Percentiles rank a stretch among this genome's conserved stretches.
phyloP scores from a whole-genome alignment of 2,888 invertebrate species.

The Plebejus melissa region DNA sequence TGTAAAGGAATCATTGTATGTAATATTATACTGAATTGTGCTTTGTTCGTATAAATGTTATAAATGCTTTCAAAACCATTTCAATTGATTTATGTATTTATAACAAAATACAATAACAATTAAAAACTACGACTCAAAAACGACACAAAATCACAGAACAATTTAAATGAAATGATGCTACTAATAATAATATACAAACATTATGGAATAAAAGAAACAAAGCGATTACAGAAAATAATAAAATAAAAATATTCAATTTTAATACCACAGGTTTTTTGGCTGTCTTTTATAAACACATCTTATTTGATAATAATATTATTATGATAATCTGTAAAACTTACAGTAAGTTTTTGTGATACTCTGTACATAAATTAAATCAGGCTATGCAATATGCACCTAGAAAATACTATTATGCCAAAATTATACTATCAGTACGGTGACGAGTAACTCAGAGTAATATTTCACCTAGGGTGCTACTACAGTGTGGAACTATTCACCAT shows the following conservation, averaged over 20 bases:
- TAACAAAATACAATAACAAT: slow-evolving; percentile 8
- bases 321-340: neutral
- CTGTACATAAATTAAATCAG: neutral
- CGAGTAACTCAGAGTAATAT: neutral
- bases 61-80: neutral
- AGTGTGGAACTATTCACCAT: neutral
- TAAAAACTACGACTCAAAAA: neutral
- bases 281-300: neutral
- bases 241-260: neutral
- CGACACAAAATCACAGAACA: slow-evolving; percentile 1
- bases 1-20: neutral
- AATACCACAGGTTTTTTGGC: neutral
- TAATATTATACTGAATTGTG: neutral
- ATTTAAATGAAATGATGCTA: neutral
- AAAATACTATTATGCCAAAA: slow-evolving; percentile 10
- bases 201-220: neutral
- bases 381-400: neutral
- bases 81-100: slow-evolving; percentile 1
- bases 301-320: neutral
- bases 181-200: neutral
- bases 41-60: neutral
- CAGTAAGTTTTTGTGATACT: neutral
- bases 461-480: neutral
- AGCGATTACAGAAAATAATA: neutral
- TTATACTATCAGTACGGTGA: neutral